Conservation (phyloP, 92 coral and sea anemone species). For the Micromussa lordhowensis region DNA sequence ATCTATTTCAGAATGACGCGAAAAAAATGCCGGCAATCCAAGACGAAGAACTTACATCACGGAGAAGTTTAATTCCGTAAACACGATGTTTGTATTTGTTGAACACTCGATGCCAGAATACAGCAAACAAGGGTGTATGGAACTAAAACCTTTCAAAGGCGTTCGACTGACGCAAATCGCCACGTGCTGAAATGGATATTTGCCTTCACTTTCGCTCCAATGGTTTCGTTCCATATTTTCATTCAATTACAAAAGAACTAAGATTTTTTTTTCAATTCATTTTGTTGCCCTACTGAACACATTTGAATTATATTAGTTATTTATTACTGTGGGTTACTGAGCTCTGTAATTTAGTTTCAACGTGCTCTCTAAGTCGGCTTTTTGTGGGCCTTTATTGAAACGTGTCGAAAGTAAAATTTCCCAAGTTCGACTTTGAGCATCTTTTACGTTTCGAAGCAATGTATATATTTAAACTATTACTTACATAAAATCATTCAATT, state of each 20-base stretch:
- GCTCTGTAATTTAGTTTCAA: neutral
- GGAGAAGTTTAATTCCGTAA: neutral
- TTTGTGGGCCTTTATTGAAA: neutral
- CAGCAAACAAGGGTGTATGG: neutral
- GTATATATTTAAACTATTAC: neutral
- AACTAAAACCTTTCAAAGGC: neutral
- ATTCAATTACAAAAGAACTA: neutral
- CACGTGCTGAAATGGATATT: neutral
- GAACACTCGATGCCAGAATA: neutral
- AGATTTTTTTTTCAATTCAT: neutral
- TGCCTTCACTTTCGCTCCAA: neutral
- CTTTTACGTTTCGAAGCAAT: neutral
- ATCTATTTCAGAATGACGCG: conserved; percentile 29
- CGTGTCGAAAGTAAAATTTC: neutral
- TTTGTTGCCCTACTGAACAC: neutral
- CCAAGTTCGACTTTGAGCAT: neutral
- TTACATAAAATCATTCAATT: neutral
- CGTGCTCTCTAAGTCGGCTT: neutral
- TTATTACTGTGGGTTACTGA: neutral
- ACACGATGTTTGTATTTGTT: neutral
- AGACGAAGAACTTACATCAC: neutral
- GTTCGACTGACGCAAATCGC: neutral
- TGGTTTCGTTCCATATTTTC: neutral
- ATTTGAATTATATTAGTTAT: neutral
- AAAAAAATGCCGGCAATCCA: neutral